Conservation (phyloP, 2,888 invertebrate species). For the Augochlorella aurata region DNA sequence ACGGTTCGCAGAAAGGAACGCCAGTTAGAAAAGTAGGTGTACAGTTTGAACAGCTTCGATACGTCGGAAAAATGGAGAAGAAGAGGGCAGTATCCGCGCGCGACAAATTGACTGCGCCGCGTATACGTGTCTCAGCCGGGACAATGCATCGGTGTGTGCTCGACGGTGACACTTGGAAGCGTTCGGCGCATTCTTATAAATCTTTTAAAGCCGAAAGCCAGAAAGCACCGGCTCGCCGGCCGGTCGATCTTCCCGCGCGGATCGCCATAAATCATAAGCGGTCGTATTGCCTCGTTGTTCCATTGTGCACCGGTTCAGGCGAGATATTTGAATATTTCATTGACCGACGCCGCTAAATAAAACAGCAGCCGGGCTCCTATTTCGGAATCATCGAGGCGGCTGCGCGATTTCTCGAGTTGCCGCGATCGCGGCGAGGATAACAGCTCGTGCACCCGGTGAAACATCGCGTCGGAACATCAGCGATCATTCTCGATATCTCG, state of each 20-base stretch:
- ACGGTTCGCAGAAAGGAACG: too few species aligned
- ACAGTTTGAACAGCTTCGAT: background rate
- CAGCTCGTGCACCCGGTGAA: slow-evolving; percentile 19
- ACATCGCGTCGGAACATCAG: too few species aligned
- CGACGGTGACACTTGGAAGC: slow-evolving; percentile 40
- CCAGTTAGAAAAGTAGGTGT: background rate
- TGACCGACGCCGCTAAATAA: slow-evolving; percentile 40
- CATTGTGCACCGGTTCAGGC: slow-evolving; percentile 38
- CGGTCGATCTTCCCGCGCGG: slow-evolving; percentile 60
- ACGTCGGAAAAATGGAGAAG: background rate
- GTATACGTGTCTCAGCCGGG: background rate
- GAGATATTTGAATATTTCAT: slow-evolving; percentile 63
- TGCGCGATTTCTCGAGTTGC: slow-evolving; percentile 39
- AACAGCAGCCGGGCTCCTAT: slow-evolving; percentile 37
- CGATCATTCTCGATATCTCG: too few species aligned
- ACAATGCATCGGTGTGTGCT: background rate
- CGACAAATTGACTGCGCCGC: slow-evolving; percentile 6
- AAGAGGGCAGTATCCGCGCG: background rate
- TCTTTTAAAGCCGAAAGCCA: slow-evolving; percentile 58
- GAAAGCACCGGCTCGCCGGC: slow-evolving; percentile 48
- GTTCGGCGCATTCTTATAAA: slow-evolving; percentile 57
- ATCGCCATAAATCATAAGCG: slow-evolving; percentile 60
- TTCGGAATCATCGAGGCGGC: slow-evolving; percentile 42
- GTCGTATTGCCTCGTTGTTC: slow-evolving; percentile 52
- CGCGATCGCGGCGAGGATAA: slow-evolving; percentile 50